A percentile compares a stretch with the other conserved stretches of the same genome.
Evolutionary conservation across 1,140 invertebrate genomes (phyloP).

Genomic region (Drosophila lacteicornis): DNA sequence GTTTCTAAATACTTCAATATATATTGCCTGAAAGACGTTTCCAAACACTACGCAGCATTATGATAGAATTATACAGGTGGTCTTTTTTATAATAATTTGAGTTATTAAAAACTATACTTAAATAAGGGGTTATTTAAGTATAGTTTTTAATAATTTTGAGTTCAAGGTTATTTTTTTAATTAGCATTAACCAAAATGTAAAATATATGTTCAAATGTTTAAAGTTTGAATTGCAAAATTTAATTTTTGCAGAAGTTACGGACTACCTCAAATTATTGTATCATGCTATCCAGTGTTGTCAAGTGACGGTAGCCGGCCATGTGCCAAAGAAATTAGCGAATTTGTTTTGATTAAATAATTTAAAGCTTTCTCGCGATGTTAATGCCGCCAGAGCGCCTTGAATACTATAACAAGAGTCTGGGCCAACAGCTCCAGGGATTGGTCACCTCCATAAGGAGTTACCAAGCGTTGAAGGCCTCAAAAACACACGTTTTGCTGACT

Average conservation of each 20-base stretch:
- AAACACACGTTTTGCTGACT: neutral
- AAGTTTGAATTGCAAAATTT: too few relatives aligned
- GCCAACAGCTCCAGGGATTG: constrained; percentile 26
- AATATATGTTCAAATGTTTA: too few relatives aligned
- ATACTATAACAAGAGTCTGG: constrained; percentile 23
- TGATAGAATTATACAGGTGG: too few relatives aligned
- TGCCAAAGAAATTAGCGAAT: neutral
- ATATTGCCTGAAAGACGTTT: neutral
- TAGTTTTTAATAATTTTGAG: too few relatives aligned
- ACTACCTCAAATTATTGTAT: too few relatives aligned
- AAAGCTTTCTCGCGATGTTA: constrained; percentile 23
- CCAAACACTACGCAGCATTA: neutral
- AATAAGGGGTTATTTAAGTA: too few relatives aligned
- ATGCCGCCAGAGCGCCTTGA: constrained; percentile 30
- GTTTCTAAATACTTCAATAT: neutral
- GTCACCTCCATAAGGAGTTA: constrained; percentile 26
- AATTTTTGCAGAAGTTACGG: too few relatives aligned
- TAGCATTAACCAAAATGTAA: too few relatives aligned
- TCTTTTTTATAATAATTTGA: too few relatives aligned
- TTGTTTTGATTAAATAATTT: neutral
- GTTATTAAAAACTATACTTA: too few relatives aligned
- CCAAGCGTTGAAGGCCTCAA: neutral
- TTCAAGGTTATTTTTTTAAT: too few relatives aligned
- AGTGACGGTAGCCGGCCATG: constrained; percentile 4
- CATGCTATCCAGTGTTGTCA: neutral